phyloP scores from a whole-genome alignment of 2,888 invertebrate genomes.

The Prosopocoilus inquinatus region DNA sequence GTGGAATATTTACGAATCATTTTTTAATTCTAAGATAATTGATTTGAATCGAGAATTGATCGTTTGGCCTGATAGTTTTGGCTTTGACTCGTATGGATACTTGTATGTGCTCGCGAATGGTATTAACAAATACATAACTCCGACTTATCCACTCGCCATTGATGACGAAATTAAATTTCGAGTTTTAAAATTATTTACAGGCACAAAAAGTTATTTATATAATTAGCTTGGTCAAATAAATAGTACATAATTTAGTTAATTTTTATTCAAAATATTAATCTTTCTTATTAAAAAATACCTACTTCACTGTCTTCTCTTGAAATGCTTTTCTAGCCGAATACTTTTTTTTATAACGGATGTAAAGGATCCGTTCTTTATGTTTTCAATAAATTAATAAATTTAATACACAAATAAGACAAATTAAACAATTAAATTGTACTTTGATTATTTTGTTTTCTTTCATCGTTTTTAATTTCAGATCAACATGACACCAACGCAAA shows the following conservation, averaged over 20 bases:
- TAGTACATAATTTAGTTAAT: not conserved
- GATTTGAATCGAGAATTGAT: conserved; percentile 63
- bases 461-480: too few species aligned
- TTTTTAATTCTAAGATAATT: conserved; percentile 58
- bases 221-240: not conserved
- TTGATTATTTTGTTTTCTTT: too few species aligned
- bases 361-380: too few species aligned
- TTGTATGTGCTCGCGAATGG: conserved; percentile 49
- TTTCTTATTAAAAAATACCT: too few species aligned
- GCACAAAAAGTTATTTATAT: conserved; percentile 44
- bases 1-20: conserved; percentile 62
- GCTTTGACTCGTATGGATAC: conserved; percentile 61
- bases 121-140: conserved; percentile 61
- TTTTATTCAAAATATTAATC: too few species aligned
- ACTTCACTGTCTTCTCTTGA: too few species aligned
- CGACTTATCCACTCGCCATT: conserved; percentile 40
- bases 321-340: too few species aligned
- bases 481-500: too few species aligned
- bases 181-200: conserved; percentile 58
- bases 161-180: conserved; percentile 60
- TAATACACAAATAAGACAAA: too few species aligned
- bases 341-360: too few species aligned
- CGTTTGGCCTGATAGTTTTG: conserved; percentile 68
- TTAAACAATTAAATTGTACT: too few species aligned
- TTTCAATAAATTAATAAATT: too few species aligned